Evolutionary conservation across 2,113 vertebrate genomes (phyloP).

Genomic region (Corythornis madagascariensis): DNA sequence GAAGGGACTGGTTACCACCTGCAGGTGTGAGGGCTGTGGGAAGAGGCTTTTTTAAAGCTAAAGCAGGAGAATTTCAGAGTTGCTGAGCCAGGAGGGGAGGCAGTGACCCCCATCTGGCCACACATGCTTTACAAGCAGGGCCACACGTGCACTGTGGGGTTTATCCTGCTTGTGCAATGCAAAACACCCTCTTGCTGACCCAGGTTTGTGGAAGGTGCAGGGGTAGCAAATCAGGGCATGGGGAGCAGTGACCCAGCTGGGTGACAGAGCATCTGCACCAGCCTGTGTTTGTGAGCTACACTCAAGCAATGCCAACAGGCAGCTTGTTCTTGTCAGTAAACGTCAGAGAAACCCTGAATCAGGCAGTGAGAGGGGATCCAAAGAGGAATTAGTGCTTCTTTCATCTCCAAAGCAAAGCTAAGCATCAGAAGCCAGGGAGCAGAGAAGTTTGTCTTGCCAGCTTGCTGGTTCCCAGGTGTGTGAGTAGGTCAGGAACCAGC

Average conservation of each 20-base stretch:
- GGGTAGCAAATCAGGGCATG: neutral
- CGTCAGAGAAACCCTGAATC: neutral
- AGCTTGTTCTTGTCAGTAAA: neutral
- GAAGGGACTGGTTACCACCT: neutral
- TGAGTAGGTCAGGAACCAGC: slow-evolving; percentile 9
- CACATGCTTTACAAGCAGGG: neutral
- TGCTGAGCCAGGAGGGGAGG: neutral
- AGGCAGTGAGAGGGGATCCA: neutral
- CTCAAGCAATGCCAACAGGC: neutral
- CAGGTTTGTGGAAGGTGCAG: neutral
- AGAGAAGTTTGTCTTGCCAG: slow-evolving; percentile 1
- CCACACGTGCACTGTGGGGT: neutral
- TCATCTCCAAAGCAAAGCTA: neutral
- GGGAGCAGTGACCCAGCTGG: no score
- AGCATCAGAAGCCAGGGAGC: neutral
- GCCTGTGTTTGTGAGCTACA: neutral
- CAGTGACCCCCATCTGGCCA: neutral
- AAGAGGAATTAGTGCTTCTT: neutral
- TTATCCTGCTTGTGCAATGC: neutral
- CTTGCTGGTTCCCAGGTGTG: neutral
- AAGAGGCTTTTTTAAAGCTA: neutral
- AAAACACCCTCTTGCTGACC: neutral
- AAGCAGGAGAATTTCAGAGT: neutral
- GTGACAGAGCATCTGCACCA: neutral
- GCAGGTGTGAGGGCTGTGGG: neutral